Percentiles rank a stretch among this genome's conserved stretches.
Conservation (phyloP, 2,797 vertebrate genomes). For the Gambusia yucatana region DNA sequence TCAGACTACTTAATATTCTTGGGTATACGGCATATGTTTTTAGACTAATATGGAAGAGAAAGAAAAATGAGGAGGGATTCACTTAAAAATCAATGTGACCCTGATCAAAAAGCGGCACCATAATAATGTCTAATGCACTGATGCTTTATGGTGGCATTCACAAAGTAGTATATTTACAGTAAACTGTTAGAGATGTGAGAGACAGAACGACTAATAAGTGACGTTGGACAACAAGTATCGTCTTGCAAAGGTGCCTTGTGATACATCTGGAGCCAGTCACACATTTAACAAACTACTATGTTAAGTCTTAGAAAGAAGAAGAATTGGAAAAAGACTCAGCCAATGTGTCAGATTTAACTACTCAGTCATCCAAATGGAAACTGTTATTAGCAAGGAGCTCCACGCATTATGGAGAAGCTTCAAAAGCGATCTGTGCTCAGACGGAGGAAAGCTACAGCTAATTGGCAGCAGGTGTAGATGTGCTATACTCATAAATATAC, state of each 20-base stretch:
- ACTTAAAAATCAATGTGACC: constrained; percentile 6
- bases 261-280: constrained; percentile 66
- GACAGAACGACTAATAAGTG: constrained; percentile 32
- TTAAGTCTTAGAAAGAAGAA: constrained; percentile 33
- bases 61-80: constrained; percentile 1
- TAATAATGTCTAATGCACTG: background rate
- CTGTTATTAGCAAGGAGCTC: constrained; percentile 63
- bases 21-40: background rate
- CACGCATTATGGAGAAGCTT: constrained; percentile 42
- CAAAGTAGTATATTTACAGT: constrained; percentile 1
- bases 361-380: constrained; percentile 68
- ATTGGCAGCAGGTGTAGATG: constrained; percentile 68
- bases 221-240: constrained; percentile 48
- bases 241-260: constrained; percentile 25
- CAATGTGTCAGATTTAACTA: constrained; percentile 62
- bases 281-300: constrained; percentile 49
- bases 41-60: background rate
- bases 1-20: background rate
- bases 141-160: constrained; percentile 5
- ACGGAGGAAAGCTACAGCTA: constrained; percentile 52
- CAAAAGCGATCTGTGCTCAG: constrained; percentile 53
- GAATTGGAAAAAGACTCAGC: constrained; percentile 14
- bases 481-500: constrained; percentile 45
- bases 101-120: background rate
- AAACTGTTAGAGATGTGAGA: constrained; percentile 3